Evolutionary conservation across 2,797 vertebrate species (phyloP).

Genomic region (Steatocranus sp.): DNA sequence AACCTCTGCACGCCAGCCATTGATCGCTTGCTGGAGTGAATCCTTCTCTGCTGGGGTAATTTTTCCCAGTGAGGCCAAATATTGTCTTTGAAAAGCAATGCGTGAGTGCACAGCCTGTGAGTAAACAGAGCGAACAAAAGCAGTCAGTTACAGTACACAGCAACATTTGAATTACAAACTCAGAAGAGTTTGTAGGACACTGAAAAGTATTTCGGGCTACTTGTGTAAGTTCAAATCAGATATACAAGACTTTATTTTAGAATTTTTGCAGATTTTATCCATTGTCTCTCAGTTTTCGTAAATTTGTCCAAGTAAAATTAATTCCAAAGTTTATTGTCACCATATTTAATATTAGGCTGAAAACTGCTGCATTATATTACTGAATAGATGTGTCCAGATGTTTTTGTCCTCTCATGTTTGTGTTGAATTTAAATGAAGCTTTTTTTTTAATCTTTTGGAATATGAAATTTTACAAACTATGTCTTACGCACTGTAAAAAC

Average conservation of each 20-base stretch:
- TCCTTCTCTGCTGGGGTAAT: slow-evolving; percentile 86
- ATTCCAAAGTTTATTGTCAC: neutral
- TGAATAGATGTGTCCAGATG: neutral
- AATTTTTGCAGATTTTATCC: neutral
- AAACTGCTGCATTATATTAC: neutral
- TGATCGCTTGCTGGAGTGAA: slow-evolving; percentile 87
- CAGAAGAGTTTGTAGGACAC: neutral
- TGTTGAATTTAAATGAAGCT: neutral
- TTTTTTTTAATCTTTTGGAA: accelerated
- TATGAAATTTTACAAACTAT: neutral
- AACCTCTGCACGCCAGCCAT: slow-evolving; percentile 87
- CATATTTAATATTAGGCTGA: neutral
- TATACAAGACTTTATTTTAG: neutral
- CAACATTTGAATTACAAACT: neutral
- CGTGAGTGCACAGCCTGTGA: slow-evolving; percentile 87
- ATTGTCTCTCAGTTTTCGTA: neutral
- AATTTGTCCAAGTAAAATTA: neutral
- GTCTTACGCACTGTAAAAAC: neutral
- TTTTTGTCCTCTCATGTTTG: neutral
- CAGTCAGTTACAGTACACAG: neutral
- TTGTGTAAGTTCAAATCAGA: neutral
- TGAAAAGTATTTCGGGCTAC: neutral
- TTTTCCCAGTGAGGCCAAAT: slow-evolving; percentile 82
- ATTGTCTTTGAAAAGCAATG: slow-evolving; percentile 86
- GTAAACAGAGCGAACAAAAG: neutral